phyloP scores from a whole-genome alignment of 2,888 invertebrate species.

The Mesorhabditis spiculigera region DNA sequence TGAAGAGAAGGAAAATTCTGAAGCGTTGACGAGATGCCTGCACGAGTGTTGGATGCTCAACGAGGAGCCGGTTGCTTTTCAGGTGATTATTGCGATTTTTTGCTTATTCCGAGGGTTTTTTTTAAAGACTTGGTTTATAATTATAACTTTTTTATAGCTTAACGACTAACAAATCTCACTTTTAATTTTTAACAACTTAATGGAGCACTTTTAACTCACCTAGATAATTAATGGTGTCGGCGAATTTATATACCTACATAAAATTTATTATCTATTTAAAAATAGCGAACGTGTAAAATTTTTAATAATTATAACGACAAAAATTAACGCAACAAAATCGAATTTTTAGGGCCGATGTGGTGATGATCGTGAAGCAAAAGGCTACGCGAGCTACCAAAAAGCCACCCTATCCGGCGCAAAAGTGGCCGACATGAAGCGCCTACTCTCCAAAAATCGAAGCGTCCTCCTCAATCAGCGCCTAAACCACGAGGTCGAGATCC shows the following conservation, averaged over 20 bases:
- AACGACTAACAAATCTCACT: too few species aligned
- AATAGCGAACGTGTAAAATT: too few species aligned
- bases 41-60: conserved; percentile 41
- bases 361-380: conserved; percentile 42
- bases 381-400: conserved; percentile 32
- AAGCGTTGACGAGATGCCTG: conserved; percentile 23
- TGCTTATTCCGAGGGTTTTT: neutral
- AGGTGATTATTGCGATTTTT: conserved; percentile 12
- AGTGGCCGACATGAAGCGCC: conserved; percentile 37
- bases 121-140: too few species aligned
- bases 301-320: too few species aligned
- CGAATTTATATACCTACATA: too few species aligned
- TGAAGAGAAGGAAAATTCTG: conserved; percentile 24
- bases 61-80: conserved; percentile 25
- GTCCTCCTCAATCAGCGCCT: conserved; percentile 40
- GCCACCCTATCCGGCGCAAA: conserved; percentile 29
- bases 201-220: too few species aligned
- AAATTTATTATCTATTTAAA: neutral
- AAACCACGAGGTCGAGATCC: conserved; percentile 37
- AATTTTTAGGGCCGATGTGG: conserved; percentile 45
- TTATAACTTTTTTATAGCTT: too few species aligned
- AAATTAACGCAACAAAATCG: too few species aligned
- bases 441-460: conserved; percentile 31
- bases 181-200: too few species aligned
- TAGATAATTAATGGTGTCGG: too few species aligned